Percentiles rank a stretch among this genome's conserved stretches.
Conservation (phyloP, 2,113 vertebrate genomes). For the Brachypodius melanocephalos region DNA sequence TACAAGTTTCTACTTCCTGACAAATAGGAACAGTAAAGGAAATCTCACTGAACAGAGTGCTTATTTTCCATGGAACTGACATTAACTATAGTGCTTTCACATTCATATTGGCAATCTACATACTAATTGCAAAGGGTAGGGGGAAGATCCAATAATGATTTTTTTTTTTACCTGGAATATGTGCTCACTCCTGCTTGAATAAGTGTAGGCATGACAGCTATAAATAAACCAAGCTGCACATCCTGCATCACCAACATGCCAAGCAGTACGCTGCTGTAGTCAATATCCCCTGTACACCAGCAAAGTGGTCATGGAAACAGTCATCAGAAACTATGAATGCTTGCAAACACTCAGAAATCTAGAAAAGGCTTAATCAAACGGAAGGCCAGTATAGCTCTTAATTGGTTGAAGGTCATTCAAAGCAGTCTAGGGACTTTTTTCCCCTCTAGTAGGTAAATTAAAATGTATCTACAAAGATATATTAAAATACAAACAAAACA, state of each 20-base stretch:
- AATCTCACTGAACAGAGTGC: not conserved
- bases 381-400: not conserved
- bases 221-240: constrained; percentile 93
- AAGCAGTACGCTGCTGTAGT: constrained; percentile 91
- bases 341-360: not conserved
- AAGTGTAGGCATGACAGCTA: constrained; percentile 91
- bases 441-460: not conserved
- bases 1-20: not conserved
- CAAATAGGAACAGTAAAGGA: not conserved
- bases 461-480: not conserved
- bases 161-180: constrained; percentile 75
- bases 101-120: not conserved
- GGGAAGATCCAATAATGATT: not conserved
- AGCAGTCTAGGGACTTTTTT: not conserved
- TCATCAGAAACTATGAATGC: not conserved
- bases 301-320: not conserved
- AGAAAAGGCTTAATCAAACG: not conserved
- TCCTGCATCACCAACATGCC: constrained; percentile 97
- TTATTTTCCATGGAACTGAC: not conserved
- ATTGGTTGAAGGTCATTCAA: not conserved
- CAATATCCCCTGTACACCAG: constrained; percentile 81
- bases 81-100: not conserved
- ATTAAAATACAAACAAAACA: not conserved
- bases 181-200: constrained; percentile 85
- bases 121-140: not conserved